phyloP scores from a whole-genome alignment of 2,797 vertebrate genomes.

The Scolopax bukidnonensis region DNA sequence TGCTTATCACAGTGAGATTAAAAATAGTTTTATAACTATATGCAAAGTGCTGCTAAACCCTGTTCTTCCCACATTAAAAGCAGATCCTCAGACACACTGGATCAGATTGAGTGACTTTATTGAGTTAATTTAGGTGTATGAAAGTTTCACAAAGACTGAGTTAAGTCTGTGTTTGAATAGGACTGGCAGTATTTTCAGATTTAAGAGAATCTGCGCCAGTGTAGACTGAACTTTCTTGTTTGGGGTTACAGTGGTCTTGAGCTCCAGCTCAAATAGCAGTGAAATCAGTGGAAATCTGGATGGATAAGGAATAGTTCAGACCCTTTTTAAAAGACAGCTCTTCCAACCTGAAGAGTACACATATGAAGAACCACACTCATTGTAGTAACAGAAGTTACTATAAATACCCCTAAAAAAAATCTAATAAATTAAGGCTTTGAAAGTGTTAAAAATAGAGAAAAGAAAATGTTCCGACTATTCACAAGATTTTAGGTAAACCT shows the following conservation, averaged over 20 bases:
- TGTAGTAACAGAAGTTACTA: neutral
- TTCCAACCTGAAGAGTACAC: neutral
- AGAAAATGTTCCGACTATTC: neutral
- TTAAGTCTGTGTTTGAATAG: neutral
- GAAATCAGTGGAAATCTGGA: neutral
- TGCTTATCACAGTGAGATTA: neutral
- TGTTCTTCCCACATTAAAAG: neutral
- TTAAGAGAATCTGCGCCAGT: neutral
- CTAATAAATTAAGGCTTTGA: neutral
- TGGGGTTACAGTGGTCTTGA: neutral
- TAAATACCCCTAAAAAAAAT: neutral
- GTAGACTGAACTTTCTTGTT: neutral
- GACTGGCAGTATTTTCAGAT: neutral
- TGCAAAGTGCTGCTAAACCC: neutral
- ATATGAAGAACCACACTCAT: neutral
- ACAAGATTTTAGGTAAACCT: slow-evolving; percentile 49
- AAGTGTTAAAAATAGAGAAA: neutral
- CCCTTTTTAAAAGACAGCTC: neutral
- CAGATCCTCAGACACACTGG: slow-evolving; percentile 10
- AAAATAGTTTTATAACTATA: slow-evolving; percentile 37
- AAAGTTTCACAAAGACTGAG: neutral
- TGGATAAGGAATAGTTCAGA: neutral
- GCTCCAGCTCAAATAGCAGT: neutral
- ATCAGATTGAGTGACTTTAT: neutral
- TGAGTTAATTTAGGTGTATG: neutral